Evolutionary conservation across 1,140 invertebrate species (phyloP).

Genomic region (Magallana gigas): DNA sequence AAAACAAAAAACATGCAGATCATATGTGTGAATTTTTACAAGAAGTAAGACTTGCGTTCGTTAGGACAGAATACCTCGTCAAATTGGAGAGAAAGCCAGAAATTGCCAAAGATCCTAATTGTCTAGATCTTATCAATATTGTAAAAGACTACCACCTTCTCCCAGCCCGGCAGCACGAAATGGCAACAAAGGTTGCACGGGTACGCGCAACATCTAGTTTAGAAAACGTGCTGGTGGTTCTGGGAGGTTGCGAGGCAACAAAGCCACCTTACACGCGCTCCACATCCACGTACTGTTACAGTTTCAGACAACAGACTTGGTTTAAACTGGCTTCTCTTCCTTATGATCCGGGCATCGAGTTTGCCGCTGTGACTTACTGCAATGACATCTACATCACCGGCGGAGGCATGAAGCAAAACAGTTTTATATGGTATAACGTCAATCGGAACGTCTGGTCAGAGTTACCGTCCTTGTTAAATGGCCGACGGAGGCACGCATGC

Average conservation of each 20-base stretch:
- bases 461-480: slow-evolving; percentile 63
- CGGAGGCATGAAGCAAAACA: slow-evolving; percentile 66
- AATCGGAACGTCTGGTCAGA: slow-evolving; percentile 71
- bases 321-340: slow-evolving; percentile 67
- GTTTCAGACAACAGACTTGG: slow-evolving; percentile 67
- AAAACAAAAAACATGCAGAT: slow-evolving; percentile 55
- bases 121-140: slow-evolving; percentile 61
- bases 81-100: slow-evolving; percentile 56
- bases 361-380: slow-evolving; percentile 68
- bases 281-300: slow-evolving; percentile 67
- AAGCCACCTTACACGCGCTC: slow-evolving; percentile 70
- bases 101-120: slow-evolving; percentile 57
- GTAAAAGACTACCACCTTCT: slow-evolving; percentile 70
- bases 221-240: slow-evolving; percentile 69
- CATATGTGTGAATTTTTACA: slow-evolving; percentile 60
- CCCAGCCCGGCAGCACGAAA: slow-evolving; percentile 68
- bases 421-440: slow-evolving; percentile 63
- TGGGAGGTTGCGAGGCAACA: slow-evolving; percentile 69
- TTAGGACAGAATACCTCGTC: slow-evolving; percentile 65
- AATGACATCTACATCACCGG: slow-evolving; percentile 73
- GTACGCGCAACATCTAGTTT: slow-evolving; percentile 59
- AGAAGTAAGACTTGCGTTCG: slow-evolving; percentile 63
- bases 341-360: slow-evolving; percentile 73
- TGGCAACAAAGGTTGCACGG: slow-evolving; percentile 58
- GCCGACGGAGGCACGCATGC: slow-evolving; percentile 70